phyloP scores from a whole-genome alignment of 2,888 invertebrate species.

The Tricholauxania praeusta region DNA sequence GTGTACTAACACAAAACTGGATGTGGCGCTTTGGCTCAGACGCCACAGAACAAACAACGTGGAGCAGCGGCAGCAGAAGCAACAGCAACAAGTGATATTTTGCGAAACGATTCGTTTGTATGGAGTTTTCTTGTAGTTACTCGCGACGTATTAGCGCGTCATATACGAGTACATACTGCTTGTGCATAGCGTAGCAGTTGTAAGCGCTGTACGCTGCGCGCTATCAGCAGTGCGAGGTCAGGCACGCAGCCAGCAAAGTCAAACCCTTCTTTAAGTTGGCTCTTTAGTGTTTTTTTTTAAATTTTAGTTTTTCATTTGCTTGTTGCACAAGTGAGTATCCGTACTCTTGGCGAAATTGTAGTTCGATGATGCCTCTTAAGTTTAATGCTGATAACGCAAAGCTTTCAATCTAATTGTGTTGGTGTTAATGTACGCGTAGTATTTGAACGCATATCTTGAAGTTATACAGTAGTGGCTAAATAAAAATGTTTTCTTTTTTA shows the following conservation, averaged over 20 bases:
- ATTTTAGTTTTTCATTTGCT: neutral
- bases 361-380: neutral
- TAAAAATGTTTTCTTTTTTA: no score
- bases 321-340: neutral
- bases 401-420: neutral
- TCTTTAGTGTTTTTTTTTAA: neutral
- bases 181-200: neutral
- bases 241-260: neutral
- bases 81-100: slow-evolving; percentile 14
- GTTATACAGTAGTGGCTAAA: no score
- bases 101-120: neutral
- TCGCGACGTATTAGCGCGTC: neutral
- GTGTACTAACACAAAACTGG: slow-evolving; percentile 23
- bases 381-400: neutral
- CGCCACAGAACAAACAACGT: neutral
- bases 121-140: neutral
- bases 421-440: neutral
- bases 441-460: neutral
- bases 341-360: neutral
- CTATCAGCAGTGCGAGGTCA: neutral
- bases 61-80: neutral
- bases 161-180: neutral
- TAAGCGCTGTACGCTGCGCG: neutral
- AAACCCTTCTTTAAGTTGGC: neutral
- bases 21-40: slow-evolving; percentile 16